Evolutionary conservation across 2,797 vertebrate species (phyloP).

Genomic region (Ceyx erithaca): DNA sequence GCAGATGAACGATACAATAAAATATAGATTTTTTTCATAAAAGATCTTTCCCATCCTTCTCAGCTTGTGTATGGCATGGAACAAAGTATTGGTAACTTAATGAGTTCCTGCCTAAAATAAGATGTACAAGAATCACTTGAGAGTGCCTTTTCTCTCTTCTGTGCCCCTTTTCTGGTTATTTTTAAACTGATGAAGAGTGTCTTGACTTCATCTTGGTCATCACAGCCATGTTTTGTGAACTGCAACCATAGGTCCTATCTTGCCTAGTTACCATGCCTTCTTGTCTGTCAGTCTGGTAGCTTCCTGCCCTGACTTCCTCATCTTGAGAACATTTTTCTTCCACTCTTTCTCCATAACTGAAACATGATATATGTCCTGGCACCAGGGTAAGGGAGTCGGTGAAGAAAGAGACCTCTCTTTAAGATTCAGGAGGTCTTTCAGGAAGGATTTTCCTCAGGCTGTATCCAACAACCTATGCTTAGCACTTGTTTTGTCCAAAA

Average conservation of each 20-base stretch:
- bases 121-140: not conserved
- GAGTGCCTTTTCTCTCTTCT: not conserved
- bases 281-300: not conserved
- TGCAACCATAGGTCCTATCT: not conserved
- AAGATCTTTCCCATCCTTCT: not conserved
- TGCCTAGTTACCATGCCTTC: not conserved
- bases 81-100: not conserved
- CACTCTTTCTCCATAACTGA: not conserved
- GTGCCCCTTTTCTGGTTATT: not conserved
- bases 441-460: not conserved
- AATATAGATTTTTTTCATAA: not conserved
- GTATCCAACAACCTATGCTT: not conserved
- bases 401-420: not conserved
- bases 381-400: not conserved
- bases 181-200: not conserved
- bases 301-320: not conserved
- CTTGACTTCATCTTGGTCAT: not conserved
- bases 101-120: not conserved
- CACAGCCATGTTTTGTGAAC: not conserved
- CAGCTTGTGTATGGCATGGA: not conserved
- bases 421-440: not conserved
- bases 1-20: not conserved
- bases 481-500: not conserved
- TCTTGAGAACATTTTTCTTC: not conserved
- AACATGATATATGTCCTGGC: not conserved